Base-by-base conservation (phyloP, 2,888 invertebrate genomes). In the Eurytoma adleriae region DNA sequence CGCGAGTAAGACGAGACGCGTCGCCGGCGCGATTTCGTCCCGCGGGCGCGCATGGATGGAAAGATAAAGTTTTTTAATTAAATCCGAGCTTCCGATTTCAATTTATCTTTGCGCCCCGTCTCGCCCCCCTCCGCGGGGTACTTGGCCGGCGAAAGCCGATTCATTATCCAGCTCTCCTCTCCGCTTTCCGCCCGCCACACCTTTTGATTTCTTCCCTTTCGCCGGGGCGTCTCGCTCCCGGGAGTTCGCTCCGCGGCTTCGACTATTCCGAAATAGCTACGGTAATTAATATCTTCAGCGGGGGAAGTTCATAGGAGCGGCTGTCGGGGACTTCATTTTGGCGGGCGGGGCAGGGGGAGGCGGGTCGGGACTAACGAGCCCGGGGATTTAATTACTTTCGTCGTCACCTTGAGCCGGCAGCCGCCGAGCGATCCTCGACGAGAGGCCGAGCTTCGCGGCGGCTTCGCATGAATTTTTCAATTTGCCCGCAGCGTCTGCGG, bases 41-140 rank as follows among this genome's bases (percentile, higher is more conserved):
- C 76, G 71, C 70, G 75, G 50, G 62, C 77, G 70, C 62, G 74
- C 76, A 68, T 50, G 72, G 27, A 16, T 1, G 14, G 54, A 57
- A 69, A 83, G 83, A 83, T 84, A 83, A 87, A 89, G 87, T 88
- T 88, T 88, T 89, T 89, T 88, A 89, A 89, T 89, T 89, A 89
- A 89, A 88, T 86, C 85, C 84, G 78, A 84, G 86, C 86, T 86
- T 87, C 86, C 86, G 86, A 87, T 89, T 89, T 86, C 86, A 88
- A 89, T 89, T 89, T 87, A 87, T 88, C 88, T 87, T 86, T 85
- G 84, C 85, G 83, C 80, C 83, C 10, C 40, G 40, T 83, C 80
- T 78, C 81, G 80, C 78, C 16, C 14, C n/a, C 10, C 57, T 20
- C 50, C 13, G 75, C 52, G 40, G 16, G 57, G 64, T 64, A 79